phyloP scores from a whole-genome alignment of 92 coral and sea anemone genomes.

The Muricea muricata region DNA sequence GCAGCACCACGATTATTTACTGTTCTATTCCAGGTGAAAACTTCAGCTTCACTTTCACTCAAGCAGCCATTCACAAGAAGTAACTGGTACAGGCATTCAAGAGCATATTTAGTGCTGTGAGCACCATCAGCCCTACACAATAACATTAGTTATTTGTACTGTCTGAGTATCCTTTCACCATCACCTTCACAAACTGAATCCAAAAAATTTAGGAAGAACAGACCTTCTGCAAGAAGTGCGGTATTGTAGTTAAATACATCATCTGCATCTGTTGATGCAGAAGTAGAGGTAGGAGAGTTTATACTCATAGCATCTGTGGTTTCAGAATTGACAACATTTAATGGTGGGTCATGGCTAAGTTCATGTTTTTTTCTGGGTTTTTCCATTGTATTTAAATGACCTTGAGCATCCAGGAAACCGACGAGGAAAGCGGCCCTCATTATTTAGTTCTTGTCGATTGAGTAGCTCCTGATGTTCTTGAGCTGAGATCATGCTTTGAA shows the following conservation, averaged over 20 bases:
- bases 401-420: conserved; percentile 20
- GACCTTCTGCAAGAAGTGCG: conserved; percentile 47
- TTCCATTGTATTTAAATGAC: conserved; percentile 24
- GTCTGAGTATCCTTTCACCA: conserved; percentile 46
- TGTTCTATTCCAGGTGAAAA: too few relatives aligned
- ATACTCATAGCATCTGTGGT: background rate
- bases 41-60: too few relatives aligned
- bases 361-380: background rate
- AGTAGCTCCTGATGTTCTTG: conserved; percentile 50
- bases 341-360: conserved; percentile 9
- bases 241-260: conserved; percentile 54
- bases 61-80: background rate
- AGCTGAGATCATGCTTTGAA: conserved; percentile 30
- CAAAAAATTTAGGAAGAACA: conserved; percentile 47
- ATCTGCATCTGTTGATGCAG: background rate
- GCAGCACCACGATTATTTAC: too few relatives aligned
- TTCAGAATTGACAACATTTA: background rate
- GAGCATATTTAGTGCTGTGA: conserved; percentile 62
- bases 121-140: conserved; percentile 38
- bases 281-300: background rate
- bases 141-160: conserved; percentile 54
- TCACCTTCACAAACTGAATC: conserved; percentile 57
- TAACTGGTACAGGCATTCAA: conserved; percentile 37
- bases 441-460: background rate
- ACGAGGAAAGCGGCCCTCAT: conserved; percentile 25